These are phyloP conservation scores for Aricia agestis DNA, from an alignment of 1,140 invertebrate species.

Conservation along the genomic window DNA sequence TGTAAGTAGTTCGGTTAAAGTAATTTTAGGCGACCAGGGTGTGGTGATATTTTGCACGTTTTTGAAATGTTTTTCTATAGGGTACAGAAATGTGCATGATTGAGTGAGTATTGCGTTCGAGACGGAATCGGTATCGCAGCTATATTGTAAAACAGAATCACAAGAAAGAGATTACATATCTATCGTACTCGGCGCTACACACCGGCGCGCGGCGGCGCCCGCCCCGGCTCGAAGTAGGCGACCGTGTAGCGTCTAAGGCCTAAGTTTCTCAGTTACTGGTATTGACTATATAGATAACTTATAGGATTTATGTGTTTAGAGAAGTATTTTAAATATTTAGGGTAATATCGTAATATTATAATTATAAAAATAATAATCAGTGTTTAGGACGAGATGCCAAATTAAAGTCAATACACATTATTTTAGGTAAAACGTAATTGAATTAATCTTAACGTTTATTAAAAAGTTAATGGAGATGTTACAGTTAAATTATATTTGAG, in stretches of 20 bases:
- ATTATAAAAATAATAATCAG: conserved; percentile 56
- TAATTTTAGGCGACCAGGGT: conserved; percentile 75
- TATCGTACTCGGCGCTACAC: conserved; percentile 56
- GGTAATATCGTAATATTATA: conserved; percentile 47
- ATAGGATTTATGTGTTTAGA: conserved; percentile 75
- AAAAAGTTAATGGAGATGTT: conserved; percentile 74
- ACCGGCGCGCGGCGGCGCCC: conserved; percentile 45
- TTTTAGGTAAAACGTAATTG: conserved; percentile 74
- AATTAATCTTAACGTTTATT: conserved; percentile 74
- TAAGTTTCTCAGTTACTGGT: conserved; percentile 66
- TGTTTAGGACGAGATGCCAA: conserved; percentile 75
- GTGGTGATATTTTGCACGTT: conserved; percentile 76
- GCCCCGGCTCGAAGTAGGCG: conserved; percentile 50
- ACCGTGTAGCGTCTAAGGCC: conserved; percentile 69
- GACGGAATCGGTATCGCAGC: conserved; percentile 54
- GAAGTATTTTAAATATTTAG: conserved; percentile 76
- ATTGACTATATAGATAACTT: conserved; percentile 74
- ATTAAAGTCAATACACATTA: conserved; percentile 76
- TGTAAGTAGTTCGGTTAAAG: conserved; percentile 70
- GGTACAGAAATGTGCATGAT: conserved; percentile 52
- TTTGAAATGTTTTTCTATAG: conserved; percentile 72
- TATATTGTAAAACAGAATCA: conserved; percentile 59
- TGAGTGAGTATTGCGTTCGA: conserved; percentile 31
- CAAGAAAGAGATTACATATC: conserved; percentile 70
- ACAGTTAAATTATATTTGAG: conserved; percentile 76